Base-by-base conservation (phyloP, 2,113 vertebrate species). In the Xenus cinereus region DNA sequence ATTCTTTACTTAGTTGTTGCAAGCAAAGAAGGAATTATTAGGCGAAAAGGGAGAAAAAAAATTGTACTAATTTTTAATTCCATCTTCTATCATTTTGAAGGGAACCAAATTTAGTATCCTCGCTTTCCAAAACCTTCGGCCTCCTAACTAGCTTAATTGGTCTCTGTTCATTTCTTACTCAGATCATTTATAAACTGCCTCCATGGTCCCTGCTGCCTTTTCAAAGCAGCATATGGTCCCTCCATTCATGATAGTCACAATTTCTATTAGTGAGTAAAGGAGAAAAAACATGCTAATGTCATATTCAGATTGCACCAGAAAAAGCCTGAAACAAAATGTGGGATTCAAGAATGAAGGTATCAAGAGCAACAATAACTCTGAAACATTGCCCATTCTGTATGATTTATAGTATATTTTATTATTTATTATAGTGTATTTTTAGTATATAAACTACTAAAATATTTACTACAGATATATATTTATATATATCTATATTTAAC, bases 81-180 rank as follows among this genome's bases (percentile, higher is more conserved):
- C 46, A 16, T 76, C 66, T 83, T 90, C 64, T 48, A 45, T 84
- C 35, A 60, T 68, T 78, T 75, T 86, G 26, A 96, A 93, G 46
- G 50, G 54, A 88, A 86, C 26, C 56, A 72, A 95, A 95, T 95
- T 89, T 87, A 94, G 81, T 18, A 64, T 41, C 64, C 56, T 60
- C 3, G 1, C 68, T 93, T 88, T 87, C 83, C 83, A 74, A 95
- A 96, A 93, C 83, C 88, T 93, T 84, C 15, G 2, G 43, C 80
- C 90, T 90, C 64, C 83, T 90, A 94, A 95, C 90, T 54, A 94
- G 95, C 83, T 88, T 96, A 96, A 97, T 96, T 95, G 91, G 94
- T 92, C 87, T 84, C 91, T 95, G 95, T 96, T 94, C 95, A 95
- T 95, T 96, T 95, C 94, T 94, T 95, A 91, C 94, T 96, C 93